Percentiles rank a stretch among this genome's conserved stretches.
Evolutionary conservation across 2,888 invertebrate genomes (phyloP).

Genomic region (Choreutis nemorana): DNA sequence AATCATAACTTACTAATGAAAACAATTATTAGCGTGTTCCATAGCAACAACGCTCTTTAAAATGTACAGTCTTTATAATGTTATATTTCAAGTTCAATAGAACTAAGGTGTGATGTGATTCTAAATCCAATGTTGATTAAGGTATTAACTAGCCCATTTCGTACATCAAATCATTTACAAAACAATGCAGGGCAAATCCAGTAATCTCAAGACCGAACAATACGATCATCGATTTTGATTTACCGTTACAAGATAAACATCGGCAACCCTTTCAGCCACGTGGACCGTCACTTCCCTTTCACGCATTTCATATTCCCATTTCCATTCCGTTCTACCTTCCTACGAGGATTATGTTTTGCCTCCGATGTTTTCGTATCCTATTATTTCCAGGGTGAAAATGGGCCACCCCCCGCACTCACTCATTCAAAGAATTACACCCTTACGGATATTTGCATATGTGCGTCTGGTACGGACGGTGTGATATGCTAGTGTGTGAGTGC

Average conservation of each 20-base stretch:
- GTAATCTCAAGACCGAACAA: conserved; percentile 3
- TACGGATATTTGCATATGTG: too few relatives aligned
- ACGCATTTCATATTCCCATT: conserved; percentile 62
- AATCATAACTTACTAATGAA: too few relatives aligned
- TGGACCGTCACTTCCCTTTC: conserved; percentile 49
- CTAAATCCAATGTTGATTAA: too few relatives aligned
- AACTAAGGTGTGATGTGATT: too few relatives aligned
- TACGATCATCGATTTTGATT: conserved; percentile 46
- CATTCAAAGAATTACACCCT: conserved; percentile 32
- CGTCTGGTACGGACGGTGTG: conserved; percentile 27
- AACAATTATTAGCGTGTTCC: too few relatives aligned
- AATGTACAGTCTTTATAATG: too few relatives aligned
- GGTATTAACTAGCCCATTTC: too few relatives aligned
- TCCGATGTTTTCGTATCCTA: conserved; percentile 66
- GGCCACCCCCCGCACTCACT: conserved; percentile 53
- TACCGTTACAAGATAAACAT: conserved; percentile 47
- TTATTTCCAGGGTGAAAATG: conserved; percentile 66
- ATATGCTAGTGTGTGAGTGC: conserved; percentile 25
- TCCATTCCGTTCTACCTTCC: conserved; percentile 60
- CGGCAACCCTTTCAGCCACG: conserved; percentile 55
- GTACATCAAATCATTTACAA: too few relatives aligned
- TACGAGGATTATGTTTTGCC: conserved; percentile 64
- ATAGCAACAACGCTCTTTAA: too few relatives aligned
- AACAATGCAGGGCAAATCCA: background rate
- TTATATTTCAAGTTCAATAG: too few relatives aligned